Conservation (phyloP, 2,888 invertebrate species). For the Nemotelus pantherinus region DNA sequence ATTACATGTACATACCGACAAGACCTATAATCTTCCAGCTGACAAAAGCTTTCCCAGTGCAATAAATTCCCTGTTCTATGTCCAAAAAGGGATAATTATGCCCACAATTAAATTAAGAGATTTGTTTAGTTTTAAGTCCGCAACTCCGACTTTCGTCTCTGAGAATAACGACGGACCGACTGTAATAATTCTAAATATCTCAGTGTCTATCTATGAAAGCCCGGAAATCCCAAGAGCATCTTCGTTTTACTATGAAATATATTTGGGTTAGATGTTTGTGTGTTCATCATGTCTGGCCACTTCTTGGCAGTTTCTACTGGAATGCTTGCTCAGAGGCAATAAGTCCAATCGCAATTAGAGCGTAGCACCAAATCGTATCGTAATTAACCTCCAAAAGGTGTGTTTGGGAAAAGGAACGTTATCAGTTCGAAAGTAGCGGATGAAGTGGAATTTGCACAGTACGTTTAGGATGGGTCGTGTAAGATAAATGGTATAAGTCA, state of each 20-base stretch:
- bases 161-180: neutral
- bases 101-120: slow-evolving; percentile 14
- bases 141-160: no score
- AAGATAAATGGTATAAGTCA: no score
- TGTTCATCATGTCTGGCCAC: no score
- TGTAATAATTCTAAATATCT: neutral
- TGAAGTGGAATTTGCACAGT: no score
- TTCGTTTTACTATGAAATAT: no score
- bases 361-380: slow-evolving; percentile 16
- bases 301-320: no score
- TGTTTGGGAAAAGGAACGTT: neutral
- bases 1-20: neutral
- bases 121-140: slow-evolving; percentile 13
- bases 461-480: no score
- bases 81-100: slow-evolving; percentile 5
- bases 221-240: neutral
- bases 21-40: neutral
- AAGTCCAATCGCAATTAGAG: slow-evolving; percentile 33
- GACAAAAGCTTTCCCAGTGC: neutral
- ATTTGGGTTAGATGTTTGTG: no score
- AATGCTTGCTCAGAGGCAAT: slow-evolving; percentile 1
- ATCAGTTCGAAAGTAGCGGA: no score
- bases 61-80: neutral
- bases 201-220: neutral
- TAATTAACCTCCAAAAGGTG: slow-evolving; percentile 22